These are phyloP conservation scores for Drosophila cognata DNA, from an alignment of 2,888 invertebrate species.

Conservation along the genomic window DNA sequence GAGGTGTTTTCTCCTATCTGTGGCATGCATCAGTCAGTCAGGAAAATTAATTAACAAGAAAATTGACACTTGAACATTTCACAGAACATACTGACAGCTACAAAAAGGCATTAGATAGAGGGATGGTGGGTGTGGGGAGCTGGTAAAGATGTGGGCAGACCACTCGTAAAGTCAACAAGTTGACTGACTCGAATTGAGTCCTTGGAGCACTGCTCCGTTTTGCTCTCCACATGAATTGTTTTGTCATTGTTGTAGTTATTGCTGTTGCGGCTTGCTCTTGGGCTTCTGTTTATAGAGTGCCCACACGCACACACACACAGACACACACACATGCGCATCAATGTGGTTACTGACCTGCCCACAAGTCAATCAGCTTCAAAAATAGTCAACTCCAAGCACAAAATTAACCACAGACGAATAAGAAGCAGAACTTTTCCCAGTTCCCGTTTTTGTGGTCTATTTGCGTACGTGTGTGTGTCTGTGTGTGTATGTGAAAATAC, in stretches of 20 bases:
- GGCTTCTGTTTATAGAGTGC: slow-evolving; percentile 35
- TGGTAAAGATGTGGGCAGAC: neutral
- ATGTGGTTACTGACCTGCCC: slow-evolving; percentile 31
- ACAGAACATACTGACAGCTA: slow-evolving; percentile 61
- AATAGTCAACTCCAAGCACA: slow-evolving; percentile 42
- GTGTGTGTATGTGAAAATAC: slow-evolving; percentile 52
- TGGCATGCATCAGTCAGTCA: slow-evolving; percentile 76
- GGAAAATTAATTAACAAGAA: slow-evolving; percentile 81
- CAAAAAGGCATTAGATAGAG: neutral
- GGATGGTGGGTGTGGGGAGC: no score
- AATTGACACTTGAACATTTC: slow-evolving; percentile 80
- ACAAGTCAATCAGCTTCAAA: slow-evolving; percentile 48
- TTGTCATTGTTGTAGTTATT: slow-evolving; percentile 43
- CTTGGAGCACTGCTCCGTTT: slow-evolving; percentile 44
- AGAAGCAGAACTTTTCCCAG: slow-evolving; percentile 13
- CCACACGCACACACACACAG: slow-evolving; percentile 3
- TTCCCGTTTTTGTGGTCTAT: slow-evolving; percentile 48
- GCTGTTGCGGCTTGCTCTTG: slow-evolving; percentile 34
- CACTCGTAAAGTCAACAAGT: slow-evolving; percentile 74
- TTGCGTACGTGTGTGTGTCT: slow-evolving; percentile 37
- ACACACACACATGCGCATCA: neutral
- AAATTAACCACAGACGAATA: slow-evolving; percentile 18
- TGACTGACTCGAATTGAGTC: slow-evolving; percentile 37
- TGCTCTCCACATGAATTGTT: slow-evolving; percentile 54
- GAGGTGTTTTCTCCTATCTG: slow-evolving; percentile 61